Base-by-base conservation (phyloP, 2,888 invertebrate genomes). In the Endomychus coccineus region DNA sequence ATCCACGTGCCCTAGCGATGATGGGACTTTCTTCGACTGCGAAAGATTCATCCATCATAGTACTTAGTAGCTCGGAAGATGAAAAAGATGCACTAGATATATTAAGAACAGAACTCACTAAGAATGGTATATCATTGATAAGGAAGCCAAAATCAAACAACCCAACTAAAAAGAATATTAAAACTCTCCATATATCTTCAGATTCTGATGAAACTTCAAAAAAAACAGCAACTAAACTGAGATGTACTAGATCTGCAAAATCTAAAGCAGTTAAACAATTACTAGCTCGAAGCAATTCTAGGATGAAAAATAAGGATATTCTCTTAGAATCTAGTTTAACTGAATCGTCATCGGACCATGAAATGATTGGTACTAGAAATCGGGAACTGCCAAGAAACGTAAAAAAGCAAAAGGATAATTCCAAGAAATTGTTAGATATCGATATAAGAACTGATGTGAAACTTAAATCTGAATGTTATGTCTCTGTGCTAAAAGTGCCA, bases 41-140 rank as follows among this genome's bases (percentile, higher is more conserved):
- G 46, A 44, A 27, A 47, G 51, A 49, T 34, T 48, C 44, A 40
- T 53, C 60, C 9, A 46, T 62, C 30, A 56, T 61, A 32, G 48
- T 61, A 23, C 47, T 60, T 39, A 54, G 54, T 1, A 60, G 58
- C 48, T 62, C 62, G 2, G 62, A 62, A 42, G 56, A 58, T 15
- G 61, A 59, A 42, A 29, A 31, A 30, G 7, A 16, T n/a, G 11
- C 21, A 31, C 48, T 43, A 29, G 28, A 23, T 30, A 38, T 16
- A 19, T 22, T 14, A 42, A 32, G 25, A 9, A 10, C 2, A 27
- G 23, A 39, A 36, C 16, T 12, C 36, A 13, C 12, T 24, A 39
- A 9, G 29, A 35, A 24, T n/a, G n/a, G n/a, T n/a, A n/a, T n/a
- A n/a, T n/a, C n/a, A n/a, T n/a, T n/a, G 23, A 2, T 4, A 23